Conservation (phyloP, 23 tunicate species). For the Aplidium turbinatum region DNA sequence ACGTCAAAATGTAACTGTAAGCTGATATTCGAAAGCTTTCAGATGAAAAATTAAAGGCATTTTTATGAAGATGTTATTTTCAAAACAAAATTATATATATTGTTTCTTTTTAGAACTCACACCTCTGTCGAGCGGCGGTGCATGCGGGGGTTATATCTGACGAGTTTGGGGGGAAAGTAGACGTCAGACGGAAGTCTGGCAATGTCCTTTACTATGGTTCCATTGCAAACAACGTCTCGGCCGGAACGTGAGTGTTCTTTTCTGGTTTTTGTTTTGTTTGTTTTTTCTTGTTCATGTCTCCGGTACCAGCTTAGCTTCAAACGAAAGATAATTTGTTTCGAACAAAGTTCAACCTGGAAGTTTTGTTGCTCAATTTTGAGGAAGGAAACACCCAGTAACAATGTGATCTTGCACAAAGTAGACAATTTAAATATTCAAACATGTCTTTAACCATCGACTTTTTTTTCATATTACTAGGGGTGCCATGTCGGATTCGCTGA, state of each 20-base stretch:
- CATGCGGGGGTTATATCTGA: slow-evolving; percentile 92
- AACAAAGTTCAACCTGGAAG: not conserved
- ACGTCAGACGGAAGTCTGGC: slow-evolving; percentile 39
- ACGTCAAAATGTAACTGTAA: too few species aligned
- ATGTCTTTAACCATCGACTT: too few species aligned
- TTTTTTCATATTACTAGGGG: too few species aligned
- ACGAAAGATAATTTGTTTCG: too few species aligned
- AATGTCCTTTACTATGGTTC: slow-evolving; percentile 11
- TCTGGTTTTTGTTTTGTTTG: not conserved
- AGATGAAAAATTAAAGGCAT: too few species aligned
- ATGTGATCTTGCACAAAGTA: too few species aligned
- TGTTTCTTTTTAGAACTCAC: slow-evolving; percentile 52
- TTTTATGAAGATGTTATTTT: too few species aligned
- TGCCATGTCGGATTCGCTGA: slow-evolving; percentile 38
- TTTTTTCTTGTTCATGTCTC: not conserved
- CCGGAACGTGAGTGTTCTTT: slow-evolving; percentile 61
- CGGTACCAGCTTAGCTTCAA: too few species aligned
- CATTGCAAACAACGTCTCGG: slow-evolving; percentile 50
- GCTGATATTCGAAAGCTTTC: too few species aligned
- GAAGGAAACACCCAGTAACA: not conserved
- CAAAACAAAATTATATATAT: too few species aligned
- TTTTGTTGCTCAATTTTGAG: not conserved
- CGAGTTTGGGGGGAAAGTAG: slow-evolving; percentile 60
- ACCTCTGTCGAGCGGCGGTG: slow-evolving; percentile 78
- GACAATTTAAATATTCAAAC: too few species aligned